Base-by-base conservation (phyloP, 2,888 invertebrate genomes). In the Aelia acuminata region DNA sequence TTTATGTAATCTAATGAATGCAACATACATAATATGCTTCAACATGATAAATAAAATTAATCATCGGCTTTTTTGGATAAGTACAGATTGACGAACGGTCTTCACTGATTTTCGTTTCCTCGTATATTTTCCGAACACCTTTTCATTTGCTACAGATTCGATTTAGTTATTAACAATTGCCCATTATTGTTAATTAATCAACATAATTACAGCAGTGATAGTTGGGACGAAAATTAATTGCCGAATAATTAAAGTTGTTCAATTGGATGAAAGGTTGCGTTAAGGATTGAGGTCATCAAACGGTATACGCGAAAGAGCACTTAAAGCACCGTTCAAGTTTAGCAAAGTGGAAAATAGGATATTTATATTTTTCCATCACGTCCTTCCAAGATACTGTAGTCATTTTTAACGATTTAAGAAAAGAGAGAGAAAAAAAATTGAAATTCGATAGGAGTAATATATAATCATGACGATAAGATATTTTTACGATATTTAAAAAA, bases 271-370 rank as follows among this genome's bases (percentile, higher is more conserved):
- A 70, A 35, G 35, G 63, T 70, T 35, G 7, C 18, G 7, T 35
- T n/a, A n/a, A 70, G 63, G 18, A 70, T 70, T 70, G 63, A 35
- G 63, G 63, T 70, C 63, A 8, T 18, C 63, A 35, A 70, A 70
- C 63, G 31, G 63, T 70, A 18, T 18, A 35, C 35, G 35, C 35
- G 20, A 35, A 35, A 7, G 20, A 35, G 63, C 15, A 70, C 35
- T 70, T 70, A 35, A 57, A 70, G 63, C 35, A 31, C 63, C 63
- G 31, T 70, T 70, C 3, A 18, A 5, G 18, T 70, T 70, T 18
- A 70, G 63, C 63, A 35, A 57, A 57, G 13, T 18, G 63, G 10
- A 20, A 70, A 70, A 20, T 35, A 18, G 26, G 1, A 15, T 57
- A 26, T 57, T 57, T 57, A 57, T 26, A 26, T 15, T 1, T 57